phyloP scores from a whole-genome alignment of 2,797 vertebrate genomes.

The Ibycter americanus region DNA sequence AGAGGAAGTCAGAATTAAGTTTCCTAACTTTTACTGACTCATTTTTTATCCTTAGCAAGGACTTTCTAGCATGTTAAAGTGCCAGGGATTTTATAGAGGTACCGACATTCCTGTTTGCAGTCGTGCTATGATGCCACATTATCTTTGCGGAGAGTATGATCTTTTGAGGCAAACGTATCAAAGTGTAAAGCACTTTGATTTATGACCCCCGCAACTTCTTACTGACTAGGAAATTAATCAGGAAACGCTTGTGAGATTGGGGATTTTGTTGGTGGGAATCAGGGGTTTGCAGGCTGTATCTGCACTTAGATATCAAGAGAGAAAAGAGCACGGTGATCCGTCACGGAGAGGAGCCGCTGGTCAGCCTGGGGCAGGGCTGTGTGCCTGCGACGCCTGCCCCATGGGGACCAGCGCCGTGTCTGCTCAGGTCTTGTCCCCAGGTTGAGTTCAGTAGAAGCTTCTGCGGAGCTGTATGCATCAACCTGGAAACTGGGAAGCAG shows the following conservation, averaged over 20 bases:
- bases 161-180: not conserved
- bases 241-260: not conserved
- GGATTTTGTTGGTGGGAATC: not conserved
- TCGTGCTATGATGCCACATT: rapidly evolving
- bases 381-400: rapidly evolving
- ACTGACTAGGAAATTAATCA: not conserved
- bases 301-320: rapidly evolving
- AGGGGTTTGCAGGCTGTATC: not conserved
- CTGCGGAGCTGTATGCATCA: rapidly evolving
- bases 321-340: rapidly evolving
- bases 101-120: not conserved
- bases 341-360: not conserved
- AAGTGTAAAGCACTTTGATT: not conserved
- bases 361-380: not conserved
- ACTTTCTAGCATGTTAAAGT: not conserved
- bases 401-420: rapidly evolving
- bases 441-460: not conserved
- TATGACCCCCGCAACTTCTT: not conserved
- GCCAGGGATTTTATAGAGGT: not conserved
- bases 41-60: not conserved
- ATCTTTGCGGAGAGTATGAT: not conserved
- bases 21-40: not conserved
- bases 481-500: not conserved
- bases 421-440: not conserved
- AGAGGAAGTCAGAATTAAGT: not conserved